Base-by-base conservation (phyloP, 2,888 invertebrate species). In the Lasioglossum leucozonium region DNA sequence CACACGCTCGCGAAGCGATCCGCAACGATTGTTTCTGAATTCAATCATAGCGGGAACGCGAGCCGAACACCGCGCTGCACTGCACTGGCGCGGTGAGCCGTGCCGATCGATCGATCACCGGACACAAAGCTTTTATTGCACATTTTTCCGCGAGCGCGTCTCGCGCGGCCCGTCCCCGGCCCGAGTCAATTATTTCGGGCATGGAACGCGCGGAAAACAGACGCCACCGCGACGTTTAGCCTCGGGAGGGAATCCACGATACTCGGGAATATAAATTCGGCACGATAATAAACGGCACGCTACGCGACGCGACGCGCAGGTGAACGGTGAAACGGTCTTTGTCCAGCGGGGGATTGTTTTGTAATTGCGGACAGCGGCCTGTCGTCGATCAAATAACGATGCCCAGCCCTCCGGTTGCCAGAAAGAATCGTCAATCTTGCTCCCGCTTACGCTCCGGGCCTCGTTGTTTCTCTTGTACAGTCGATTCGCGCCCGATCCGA, bases 1-100 rank as follows among this genome's bases (percentile, higher is more conserved):
- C 65, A 22, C 67, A 40, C 67, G 67, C 67, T 40, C 34, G 34
- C 40, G 40, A 37, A 67, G 16, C 67, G 67, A 37, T 67, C 67
- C 67, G 67, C 42, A 69, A 69, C 71, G 42, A 55, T 73, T 73
- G 51, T 72, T 72, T 71, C 71, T 71, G 40, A 40, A 71, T 71
- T 26, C 72, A 72, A 72, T 72, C 72, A 26, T 26, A 72, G 26
- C 72, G 10, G 10, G 26, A 44, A 72, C 8, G 30, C 26, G 18
- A 44, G 26, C 26, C 65, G 65, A 30, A 65, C 44, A 26, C 42
- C 42, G 40, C 69, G 22, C 67, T 34, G 37, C 44, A 26, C 42
- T 71, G 40, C 69, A 37, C 67, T 34, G 37, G 22, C 69, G n/a
- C 37, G 40, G 69, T 37, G 37, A 22, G 69, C 62, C 37, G 42